These are phyloP conservation scores for Oreochromis niloticus DNA, from an alignment of 2,113 vertebrate species.

Conservation along the genomic window DNA sequence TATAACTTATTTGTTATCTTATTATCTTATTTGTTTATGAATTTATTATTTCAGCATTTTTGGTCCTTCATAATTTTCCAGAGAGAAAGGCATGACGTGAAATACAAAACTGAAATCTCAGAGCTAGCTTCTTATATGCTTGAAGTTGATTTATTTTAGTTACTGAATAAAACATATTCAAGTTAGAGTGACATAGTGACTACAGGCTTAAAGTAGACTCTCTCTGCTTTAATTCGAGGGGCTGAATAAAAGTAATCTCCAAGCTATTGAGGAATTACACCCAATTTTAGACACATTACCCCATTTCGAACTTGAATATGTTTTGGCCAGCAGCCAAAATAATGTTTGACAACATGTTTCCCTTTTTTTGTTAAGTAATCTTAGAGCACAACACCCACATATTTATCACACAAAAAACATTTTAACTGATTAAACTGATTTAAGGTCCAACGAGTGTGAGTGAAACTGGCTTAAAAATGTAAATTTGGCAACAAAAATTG, in stretches of 20 bases:
- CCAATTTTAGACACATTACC: neutral
- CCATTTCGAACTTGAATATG: neutral
- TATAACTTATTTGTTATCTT: neutral
- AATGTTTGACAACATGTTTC: neutral
- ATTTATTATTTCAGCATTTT: neutral
- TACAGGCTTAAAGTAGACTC: neutral
- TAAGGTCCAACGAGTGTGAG: neutral
- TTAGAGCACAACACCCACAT: neutral
- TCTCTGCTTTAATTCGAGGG: neutral
- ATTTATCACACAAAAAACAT: neutral
- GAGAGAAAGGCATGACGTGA: neutral
- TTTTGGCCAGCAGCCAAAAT: neutral
- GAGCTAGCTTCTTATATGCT: neutral
- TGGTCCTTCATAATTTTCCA: neutral
- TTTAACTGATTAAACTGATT: neutral
- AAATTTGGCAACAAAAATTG: neutral
- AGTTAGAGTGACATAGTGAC: neutral
- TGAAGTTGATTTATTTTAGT: neutral
- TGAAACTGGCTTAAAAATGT: neutral
- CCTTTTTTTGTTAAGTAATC: neutral
- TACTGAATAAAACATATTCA: neutral
- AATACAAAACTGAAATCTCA: neutral
- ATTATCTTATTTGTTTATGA: neutral
- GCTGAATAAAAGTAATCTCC: neutral
- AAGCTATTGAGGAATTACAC: neutral